These are phyloP conservation scores for Myrmecobius fasciatus DNA, from an alignment of 2,113 vertebrate genomes.

Conservation along the genomic window DNA sequence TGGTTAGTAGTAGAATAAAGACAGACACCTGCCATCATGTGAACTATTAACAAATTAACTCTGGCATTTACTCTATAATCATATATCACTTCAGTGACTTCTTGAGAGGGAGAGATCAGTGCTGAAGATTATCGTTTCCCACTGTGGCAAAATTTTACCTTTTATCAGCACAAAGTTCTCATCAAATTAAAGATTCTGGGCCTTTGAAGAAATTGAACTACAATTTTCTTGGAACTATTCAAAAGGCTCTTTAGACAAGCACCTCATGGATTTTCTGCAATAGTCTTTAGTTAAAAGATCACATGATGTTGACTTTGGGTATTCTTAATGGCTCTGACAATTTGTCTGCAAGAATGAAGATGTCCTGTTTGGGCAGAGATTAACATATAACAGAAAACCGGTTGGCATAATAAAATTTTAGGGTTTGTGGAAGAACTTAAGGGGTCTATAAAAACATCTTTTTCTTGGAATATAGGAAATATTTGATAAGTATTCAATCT, in stretches of 20 bases:
- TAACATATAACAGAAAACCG: slow-evolving; percentile 48
- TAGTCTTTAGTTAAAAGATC: slow-evolving; percentile 43
- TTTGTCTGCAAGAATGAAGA: slow-evolving; percentile 66
- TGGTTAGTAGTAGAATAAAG: slow-evolving; percentile 59
- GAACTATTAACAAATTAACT: slow-evolving; percentile 12
- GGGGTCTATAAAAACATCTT: slow-evolving; percentile 38
- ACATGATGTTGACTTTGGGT: slow-evolving; percentile 10
- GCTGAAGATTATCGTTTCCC: slow-evolving; percentile 21
- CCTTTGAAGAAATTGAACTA: slow-evolving; percentile 49
- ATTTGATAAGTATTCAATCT: slow-evolving; percentile 40
- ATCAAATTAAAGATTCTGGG: slow-evolving; percentile 63
- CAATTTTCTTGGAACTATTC: slow-evolving; percentile 21
- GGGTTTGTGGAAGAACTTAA: background rate
- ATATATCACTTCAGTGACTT: background rate
- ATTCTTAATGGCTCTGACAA: slow-evolving; percentile 27
- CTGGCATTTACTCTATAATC: slow-evolving; percentile 33
- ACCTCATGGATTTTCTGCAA: slow-evolving; percentile 20
- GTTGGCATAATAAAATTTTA: slow-evolving; percentile 46
- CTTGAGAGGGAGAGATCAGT: slow-evolving; percentile 50
- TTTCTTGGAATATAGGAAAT: slow-evolving; percentile 24
- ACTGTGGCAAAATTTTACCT: slow-evolving; percentile 28
- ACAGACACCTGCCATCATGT: background rate
- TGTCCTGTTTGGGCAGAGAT: slow-evolving; percentile 66
- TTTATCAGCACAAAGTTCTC: slow-evolving; percentile 45
- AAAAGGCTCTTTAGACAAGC: slow-evolving; percentile 37